phyloP scores from a whole-genome alignment of 2,113 vertebrate genomes.

The Burhinus oedicnemus region DNA sequence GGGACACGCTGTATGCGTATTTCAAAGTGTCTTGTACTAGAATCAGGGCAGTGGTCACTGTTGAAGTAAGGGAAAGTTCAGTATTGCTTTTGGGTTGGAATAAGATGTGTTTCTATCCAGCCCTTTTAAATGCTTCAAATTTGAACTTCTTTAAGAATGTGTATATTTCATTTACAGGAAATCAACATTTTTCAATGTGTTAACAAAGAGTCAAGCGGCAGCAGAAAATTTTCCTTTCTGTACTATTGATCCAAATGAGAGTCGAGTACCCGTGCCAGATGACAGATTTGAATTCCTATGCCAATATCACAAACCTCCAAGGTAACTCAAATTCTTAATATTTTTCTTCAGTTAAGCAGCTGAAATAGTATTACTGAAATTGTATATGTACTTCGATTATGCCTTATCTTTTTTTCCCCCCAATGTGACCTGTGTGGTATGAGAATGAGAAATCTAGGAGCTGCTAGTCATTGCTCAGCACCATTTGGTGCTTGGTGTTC shows the following conservation, averaged over 20 bases:
- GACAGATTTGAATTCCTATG: slow-evolving; percentile 92
- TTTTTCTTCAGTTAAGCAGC: background rate
- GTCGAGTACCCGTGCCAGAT: slow-evolving; percentile 93
- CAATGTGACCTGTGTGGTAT: background rate
- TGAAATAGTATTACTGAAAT: background rate
- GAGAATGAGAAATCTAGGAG: background rate
- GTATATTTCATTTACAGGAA: slow-evolving; percentile 80
- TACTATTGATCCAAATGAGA: slow-evolving; percentile 96
- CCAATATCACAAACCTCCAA: slow-evolving; percentile 91
- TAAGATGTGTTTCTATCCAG: background rate
- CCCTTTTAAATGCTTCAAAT: background rate
- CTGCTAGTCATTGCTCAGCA: background rate
- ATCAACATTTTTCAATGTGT: slow-evolving; percentile 96
- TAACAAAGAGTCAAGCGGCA: slow-evolving; percentile 91
- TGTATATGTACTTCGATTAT: background rate
- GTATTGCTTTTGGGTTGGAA: background rate
- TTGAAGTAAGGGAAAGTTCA: background rate
- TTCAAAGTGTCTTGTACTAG: background rate
- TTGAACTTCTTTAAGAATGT: background rate
- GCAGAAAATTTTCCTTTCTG: slow-evolving; percentile 96
- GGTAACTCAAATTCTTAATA: slow-evolving; percentile 73
- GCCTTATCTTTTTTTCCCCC: background rate
- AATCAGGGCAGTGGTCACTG: background rate
- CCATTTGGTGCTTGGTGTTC: background rate
- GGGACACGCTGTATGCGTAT: rapidly evolving